phyloP scores from a whole-genome alignment of 2,888 invertebrate species.

The Labia minor region DNA sequence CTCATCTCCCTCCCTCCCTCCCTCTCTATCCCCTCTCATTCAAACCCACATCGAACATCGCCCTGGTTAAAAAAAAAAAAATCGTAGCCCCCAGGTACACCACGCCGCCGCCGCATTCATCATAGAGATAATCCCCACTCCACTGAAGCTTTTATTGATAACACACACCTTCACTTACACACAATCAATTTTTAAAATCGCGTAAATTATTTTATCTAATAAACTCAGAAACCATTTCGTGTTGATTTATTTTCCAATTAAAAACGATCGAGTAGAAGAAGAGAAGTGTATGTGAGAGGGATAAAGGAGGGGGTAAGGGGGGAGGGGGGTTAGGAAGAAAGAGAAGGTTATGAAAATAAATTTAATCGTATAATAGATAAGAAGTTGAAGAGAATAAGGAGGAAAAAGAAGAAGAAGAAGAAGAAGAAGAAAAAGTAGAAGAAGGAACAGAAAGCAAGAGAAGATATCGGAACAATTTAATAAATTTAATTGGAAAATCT shows the following conservation, averaged over 20 bases:
- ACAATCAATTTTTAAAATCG: constrained; percentile 13
- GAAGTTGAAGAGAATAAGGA: not conserved
- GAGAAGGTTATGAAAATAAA: not conserved
- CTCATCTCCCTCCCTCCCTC: not conserved
- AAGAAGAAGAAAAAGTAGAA: not conserved
- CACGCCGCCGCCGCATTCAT: constrained; percentile 3
- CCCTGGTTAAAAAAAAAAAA: too few relatives aligned
- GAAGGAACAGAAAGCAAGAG: not conserved
- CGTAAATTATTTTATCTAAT: constrained; percentile 13
- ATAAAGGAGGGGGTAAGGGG: not conserved
- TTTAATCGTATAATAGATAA: constrained; percentile 13
- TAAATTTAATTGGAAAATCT: too few relatives aligned
- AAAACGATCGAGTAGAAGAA: not conserved
- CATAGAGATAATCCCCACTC: not conserved
- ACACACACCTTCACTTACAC: not conserved
- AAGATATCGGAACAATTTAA: too few relatives aligned
- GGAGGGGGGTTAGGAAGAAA: not conserved
- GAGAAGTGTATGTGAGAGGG: not conserved
- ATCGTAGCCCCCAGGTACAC: too few relatives aligned
- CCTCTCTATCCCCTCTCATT: too few relatives aligned
- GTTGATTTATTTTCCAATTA: constrained; percentile 13
- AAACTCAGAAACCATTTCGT: constrained; percentile 3
- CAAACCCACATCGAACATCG: too few relatives aligned
- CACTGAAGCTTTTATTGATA: not conserved
- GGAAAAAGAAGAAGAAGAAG: not conserved